Evolutionary conservation across 2,797 vertebrate genomes (phyloP).

Genomic region (Chromis chromis): DNA sequence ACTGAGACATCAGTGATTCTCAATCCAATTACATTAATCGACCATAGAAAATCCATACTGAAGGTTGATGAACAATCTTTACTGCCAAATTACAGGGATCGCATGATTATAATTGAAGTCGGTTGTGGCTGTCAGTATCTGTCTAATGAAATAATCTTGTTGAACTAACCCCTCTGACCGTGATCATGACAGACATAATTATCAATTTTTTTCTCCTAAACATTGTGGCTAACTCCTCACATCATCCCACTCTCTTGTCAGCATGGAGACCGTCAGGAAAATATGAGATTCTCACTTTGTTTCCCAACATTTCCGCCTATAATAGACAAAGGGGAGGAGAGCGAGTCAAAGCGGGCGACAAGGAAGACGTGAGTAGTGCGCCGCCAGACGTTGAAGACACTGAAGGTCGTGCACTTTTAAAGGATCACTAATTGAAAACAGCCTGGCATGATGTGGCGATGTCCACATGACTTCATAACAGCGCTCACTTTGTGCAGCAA

Average conservation of each 20-base stretch:
- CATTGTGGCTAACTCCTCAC: constrained; percentile 28
- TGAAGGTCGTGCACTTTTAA: constrained; percentile 66
- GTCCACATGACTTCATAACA: constrained; percentile 56
- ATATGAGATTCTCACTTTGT: background rate
- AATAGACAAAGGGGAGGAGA: constrained; percentile 6
- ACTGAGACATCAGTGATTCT: constrained; percentile 79
- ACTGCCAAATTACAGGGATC: constrained; percentile 79
- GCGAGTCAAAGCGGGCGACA: constrained; percentile 26
- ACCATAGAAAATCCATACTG: constrained; percentile 80
- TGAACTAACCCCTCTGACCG: constrained; percentile 72
- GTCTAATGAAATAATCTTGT: constrained; percentile 81
- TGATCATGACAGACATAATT: constrained; percentile 71
- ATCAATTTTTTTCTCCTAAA: constrained; percentile 48
- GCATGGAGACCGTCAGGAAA: background rate
- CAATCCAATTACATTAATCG: constrained; percentile 82
- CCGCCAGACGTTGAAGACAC: constrained; percentile 36
- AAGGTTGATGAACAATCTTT: constrained; percentile 83
- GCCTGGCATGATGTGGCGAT: constrained; percentile 39
- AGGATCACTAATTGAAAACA: constrained; percentile 57
- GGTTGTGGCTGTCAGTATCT: constrained; percentile 74
- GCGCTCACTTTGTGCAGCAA: constrained; percentile 49
- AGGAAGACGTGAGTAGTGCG: constrained; percentile 36
- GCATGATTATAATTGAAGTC: constrained; percentile 80
- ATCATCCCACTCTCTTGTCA: constrained; percentile 19
- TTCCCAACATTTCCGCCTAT: constrained; percentile 4